Base-by-base conservation (phyloP, 2,888 invertebrate species). In the Diadegma fenestrale region DNA sequence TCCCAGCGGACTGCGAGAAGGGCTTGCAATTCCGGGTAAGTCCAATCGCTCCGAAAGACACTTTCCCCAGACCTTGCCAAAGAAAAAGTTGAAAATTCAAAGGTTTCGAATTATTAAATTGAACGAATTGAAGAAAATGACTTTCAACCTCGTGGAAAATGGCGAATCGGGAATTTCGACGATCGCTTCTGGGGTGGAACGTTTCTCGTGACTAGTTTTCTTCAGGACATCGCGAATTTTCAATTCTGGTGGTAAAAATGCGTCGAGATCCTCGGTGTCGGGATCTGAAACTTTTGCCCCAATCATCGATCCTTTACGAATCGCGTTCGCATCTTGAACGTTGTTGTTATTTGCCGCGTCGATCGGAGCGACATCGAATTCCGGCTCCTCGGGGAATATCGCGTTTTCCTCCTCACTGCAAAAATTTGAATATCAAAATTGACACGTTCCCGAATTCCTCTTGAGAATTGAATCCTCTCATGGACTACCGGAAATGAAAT, bases 241-340 rank as follows among this genome's bases (percentile, higher is more conserved):
- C 72, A 82, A 14, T 30, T 72, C 43, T 0, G 63, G 71, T 6
- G 77, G 71, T 8, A 82, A 43, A 37, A 82, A 82, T n/a, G 51
- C 82, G 37, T 77, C 76, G 45, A 61, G 19, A 45, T 81, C 80
- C 33, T 8, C 58, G 0, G 76, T 69, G 1, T 76, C 63, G 1
- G 45, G 4, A 14, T 69, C 48, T 0, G 75, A 68, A 6, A 19
- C 51, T 14, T 30, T 58, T 19, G 19, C 14, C 14, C 0, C 69
- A 33, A 43, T 61, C 26, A 14, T 12, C n/a, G 80, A 37, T 4
- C 19, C 71, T 17, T 14, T 41, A 6, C 10, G 22, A 22, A 4
- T 4, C 6, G 17, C 54, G 22, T 51, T 68, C 33, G 19, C 14
- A 7, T 54, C 17, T 54, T 43, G 66, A 30, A 43, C 43, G 5